These are phyloP conservation scores for Porites lobata DNA, from an alignment of 92 coral and sea anemone species.

Conservation along the genomic window DNA sequence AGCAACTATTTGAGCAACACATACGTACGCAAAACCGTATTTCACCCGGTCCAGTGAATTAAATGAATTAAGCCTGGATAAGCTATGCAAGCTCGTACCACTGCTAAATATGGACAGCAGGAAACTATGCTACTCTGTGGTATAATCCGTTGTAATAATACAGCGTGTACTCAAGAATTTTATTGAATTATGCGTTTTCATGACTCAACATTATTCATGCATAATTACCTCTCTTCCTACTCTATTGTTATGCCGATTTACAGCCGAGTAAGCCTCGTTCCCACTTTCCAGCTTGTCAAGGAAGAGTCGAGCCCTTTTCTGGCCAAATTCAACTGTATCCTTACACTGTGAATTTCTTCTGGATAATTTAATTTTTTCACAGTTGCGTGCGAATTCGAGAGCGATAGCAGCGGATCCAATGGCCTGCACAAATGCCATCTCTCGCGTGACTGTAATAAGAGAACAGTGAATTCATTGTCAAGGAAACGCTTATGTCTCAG, in stretches of 20 bases:
- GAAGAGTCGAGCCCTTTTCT: not conserved
- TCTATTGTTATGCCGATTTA: slow-evolving; percentile 5
- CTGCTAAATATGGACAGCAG: too few relatives aligned
- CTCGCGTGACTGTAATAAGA: not conserved
- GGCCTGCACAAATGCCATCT: not conserved
- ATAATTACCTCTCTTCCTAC: slow-evolving; percentile 13
- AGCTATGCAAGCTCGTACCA: too few relatives aligned
- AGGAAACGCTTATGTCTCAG: not conserved
- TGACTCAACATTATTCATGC: not conserved
- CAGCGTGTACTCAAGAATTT: not conserved
- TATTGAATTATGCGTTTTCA: not conserved
- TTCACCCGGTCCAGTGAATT: too few relatives aligned
- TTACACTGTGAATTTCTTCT: not conserved
- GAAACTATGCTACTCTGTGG: too few relatives aligned
- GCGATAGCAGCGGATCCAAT: slow-evolving; percentile 7
- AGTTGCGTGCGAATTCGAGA: not conserved
- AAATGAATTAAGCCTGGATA: too few relatives aligned
- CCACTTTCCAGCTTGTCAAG: slow-evolving; percentile 6
- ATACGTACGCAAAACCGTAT: too few relatives aligned
- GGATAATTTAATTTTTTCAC: not conserved
- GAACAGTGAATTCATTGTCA: not conserved
- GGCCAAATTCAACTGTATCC: not conserved
- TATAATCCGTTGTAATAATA: too few relatives aligned
- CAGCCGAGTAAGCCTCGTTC: not conserved
- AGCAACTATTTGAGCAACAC: too few relatives aligned